phyloP scores from a whole-genome alignment of 2,113 vertebrate species.

The Sitta europaea region DNA sequence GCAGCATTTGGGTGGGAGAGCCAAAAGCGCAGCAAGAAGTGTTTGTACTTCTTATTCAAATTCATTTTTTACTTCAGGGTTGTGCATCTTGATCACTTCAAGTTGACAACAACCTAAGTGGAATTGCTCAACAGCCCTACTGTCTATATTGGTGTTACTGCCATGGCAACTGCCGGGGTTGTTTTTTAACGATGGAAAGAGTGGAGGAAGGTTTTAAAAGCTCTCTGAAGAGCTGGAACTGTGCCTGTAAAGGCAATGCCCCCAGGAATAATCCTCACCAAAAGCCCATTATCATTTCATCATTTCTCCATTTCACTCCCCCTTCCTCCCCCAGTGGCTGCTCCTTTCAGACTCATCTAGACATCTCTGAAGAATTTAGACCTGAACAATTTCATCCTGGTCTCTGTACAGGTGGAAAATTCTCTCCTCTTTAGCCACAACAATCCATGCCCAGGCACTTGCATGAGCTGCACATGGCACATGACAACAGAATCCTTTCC shows the following conservation, averaged over 20 bases:
- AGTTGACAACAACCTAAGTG: background rate
- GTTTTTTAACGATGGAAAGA: background rate
- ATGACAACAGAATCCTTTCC: background rate
- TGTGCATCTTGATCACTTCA: background rate
- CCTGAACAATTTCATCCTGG: background rate
- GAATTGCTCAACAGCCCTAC: background rate
- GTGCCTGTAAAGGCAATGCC: background rate
- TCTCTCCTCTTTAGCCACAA: background rate
- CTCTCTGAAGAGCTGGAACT: background rate
- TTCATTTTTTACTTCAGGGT: background rate
- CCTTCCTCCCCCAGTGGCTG: background rate
- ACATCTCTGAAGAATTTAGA: background rate
- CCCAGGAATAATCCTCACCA: background rate
- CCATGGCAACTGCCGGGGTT: accelerated
- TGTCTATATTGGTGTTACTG: background rate
- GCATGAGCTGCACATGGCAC: background rate
- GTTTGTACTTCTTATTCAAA: background rate
- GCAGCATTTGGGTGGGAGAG: accelerated
- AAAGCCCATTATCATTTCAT: background rate
- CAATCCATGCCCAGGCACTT: background rate
- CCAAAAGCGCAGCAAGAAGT: background rate
- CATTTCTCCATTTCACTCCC: background rate
- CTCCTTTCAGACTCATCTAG: background rate
- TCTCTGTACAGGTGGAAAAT: background rate
- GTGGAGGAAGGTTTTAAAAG: background rate